phyloP scores from a whole-genome alignment of 1,140 invertebrate genomes.

The Drosophila yakuba region DNA sequence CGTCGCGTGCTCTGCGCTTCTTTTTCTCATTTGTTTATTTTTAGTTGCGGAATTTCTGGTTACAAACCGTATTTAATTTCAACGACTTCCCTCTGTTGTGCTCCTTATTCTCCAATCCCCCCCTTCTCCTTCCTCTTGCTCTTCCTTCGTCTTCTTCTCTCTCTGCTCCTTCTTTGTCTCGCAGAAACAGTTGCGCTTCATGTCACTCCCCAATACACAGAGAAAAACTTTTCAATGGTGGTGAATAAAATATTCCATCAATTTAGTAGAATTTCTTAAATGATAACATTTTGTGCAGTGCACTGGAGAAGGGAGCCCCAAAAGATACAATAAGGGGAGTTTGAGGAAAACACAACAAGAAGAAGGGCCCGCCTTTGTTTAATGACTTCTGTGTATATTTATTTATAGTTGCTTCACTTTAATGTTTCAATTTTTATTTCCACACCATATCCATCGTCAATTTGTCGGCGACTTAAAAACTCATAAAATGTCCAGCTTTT shows the following conservation, averaged over 20 bases:
- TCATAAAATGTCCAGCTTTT: slow-evolving; percentile 27
- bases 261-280: no score
- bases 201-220: slow-evolving; percentile 24
- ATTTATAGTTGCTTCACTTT: slow-evolving; percentile 49
- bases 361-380: slow-evolving; percentile 28
- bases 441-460: slow-evolving; percentile 24
- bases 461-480: slow-evolving; percentile 55
- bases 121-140: slow-evolving; percentile 1
- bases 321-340: slow-evolving; percentile 7
- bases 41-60: slow-evolving; percentile 76
- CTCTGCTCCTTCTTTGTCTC: slow-evolving; percentile 45
- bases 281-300: not conserved
- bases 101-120: slow-evolving; percentile 15
- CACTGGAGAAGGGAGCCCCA: not conserved
- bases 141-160: slow-evolving; percentile 6
- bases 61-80: slow-evolving; percentile 73
- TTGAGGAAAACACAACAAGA: slow-evolving; percentile 19
- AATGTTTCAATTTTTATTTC: slow-evolving; percentile 35
- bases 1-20: slow-evolving; percentile 43
- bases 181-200: slow-evolving; percentile 66
- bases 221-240: not conserved
- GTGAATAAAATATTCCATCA: no score
- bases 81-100: slow-evolving; percentile 39
- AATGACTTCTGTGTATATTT: slow-evolving; percentile 36
- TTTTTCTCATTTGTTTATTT: slow-evolving; percentile 69